Evolutionary conservation across 2,797 vertebrate genomes (phyloP), one percentile per base, ranked within the genome.

Genomic region (Morelia viridis): DNA sequence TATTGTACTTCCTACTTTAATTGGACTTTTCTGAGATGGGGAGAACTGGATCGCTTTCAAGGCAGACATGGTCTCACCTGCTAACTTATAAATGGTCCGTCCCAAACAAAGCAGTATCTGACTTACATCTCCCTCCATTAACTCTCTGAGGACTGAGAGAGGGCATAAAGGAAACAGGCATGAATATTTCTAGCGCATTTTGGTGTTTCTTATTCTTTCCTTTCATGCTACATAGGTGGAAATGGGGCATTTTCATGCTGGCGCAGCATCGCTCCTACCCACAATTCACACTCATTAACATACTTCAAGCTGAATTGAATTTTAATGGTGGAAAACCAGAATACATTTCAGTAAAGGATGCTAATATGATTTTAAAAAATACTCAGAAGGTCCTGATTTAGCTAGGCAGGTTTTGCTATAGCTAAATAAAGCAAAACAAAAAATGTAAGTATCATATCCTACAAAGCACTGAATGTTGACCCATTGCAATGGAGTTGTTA

Each of bases 1-100:
- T 95, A 97, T 97, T 98, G 97, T 97, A 98, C 97, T 96, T 97
- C 95, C 92, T 97, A 97, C 97, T 97, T 93, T 98, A 97, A 98
- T 97, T 96, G 95, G 96, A 97, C 97, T 97, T 97, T 97, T 97
- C 95, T 83, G 95, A 96, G 96, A 97, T 97, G 96, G 97, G 84
- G 96, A 97, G 96, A 95, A 96, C 95, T 96, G 95, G 93, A 96
- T 94, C 94, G 92, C 96, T 96, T 94, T 96, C 97, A 97, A 96
- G 64, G 35, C 57, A 56, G 94, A 94, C 71, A 95, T 92, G 92
- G 88, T 91, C 96, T 95, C 95, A 92, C 95, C 94, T 97, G 96
- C 96, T 96, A 95, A 96, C 46, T 94, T 46, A 93, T 89, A 94
- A 22, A 96, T 28, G 92, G 93, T 94, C 94, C 95, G 94, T 94